These are phyloP conservation scores for Drosophila kepulauana DNA, from an alignment of 1,140 invertebrate genomes.

Conservation along the genomic window DNA sequence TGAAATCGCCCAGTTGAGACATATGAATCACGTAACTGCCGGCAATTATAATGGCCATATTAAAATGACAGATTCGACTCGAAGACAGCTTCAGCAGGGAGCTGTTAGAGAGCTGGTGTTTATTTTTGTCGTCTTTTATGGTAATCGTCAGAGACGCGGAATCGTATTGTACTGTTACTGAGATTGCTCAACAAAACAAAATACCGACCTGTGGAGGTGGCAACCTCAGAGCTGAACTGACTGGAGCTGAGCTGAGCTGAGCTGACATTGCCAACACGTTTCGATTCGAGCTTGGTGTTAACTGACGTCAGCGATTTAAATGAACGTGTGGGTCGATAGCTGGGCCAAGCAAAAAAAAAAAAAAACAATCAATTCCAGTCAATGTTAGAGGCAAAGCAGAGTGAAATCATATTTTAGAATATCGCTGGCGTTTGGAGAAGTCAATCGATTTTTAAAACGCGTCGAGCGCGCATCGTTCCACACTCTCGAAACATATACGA, in stretches of 20 bases:
- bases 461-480: constrained; percentile 28
- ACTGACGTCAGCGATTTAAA: constrained; percentile 65
- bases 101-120: constrained; percentile 33
- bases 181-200: constrained; percentile 25
- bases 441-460: constrained; percentile 71
- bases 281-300: constrained; percentile 22
- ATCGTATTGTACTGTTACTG: constrained; percentile 51
- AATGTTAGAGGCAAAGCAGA: constrained; percentile 49
- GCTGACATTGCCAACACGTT: constrained; percentile 58
- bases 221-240: constrained; percentile 14
- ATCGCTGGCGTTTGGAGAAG: constrained; percentile 29
- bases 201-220: constrained; percentile 63
- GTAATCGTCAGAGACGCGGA: constrained; percentile 59
- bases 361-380: constrained; percentile 65
- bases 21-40: constrained; percentile 43
- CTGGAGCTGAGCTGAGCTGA: background rate
- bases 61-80: constrained; percentile 24
- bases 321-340: constrained; percentile 58
- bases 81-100: constrained; percentile 21
- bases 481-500: constrained; percentile 4
- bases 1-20: constrained; percentile 24
- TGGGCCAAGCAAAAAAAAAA: constrained; percentile 25
- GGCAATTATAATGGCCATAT: constrained; percentile 45
- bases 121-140: constrained; percentile 61
- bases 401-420: constrained; percentile 83